Evolutionary conservation across 1,140 invertebrate genomes (phyloP).

Genomic region (Drosophila ficusphila): DNA sequence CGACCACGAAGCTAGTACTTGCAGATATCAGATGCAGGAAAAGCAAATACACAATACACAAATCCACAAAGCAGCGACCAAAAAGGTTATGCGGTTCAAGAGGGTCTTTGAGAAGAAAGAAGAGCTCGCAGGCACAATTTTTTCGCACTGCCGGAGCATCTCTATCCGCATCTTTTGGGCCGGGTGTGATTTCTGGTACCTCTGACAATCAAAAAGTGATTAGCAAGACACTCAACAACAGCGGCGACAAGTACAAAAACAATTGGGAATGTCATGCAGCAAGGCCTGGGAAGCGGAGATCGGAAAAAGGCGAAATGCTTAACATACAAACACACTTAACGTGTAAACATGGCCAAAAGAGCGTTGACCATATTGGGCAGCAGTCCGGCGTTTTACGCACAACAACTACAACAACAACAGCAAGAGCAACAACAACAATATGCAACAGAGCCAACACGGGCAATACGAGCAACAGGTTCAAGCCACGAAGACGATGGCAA

Average conservation of each 20-base stretch:
- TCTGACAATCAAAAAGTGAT: constrained; percentile 52
- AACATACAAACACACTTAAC: constrained; percentile 80
- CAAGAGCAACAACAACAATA: no score
- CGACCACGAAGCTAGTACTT: background rate
- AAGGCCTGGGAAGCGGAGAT: constrained; percentile 62
- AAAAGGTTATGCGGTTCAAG: constrained; percentile 13
- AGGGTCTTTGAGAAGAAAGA: background rate
- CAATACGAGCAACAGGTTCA: constrained; percentile 36
- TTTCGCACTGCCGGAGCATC: background rate
- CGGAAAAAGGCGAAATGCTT: constrained; percentile 40
- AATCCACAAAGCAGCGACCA: background rate
- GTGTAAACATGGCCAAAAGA: constrained; percentile 81
- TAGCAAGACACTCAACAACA: constrained; percentile 54
- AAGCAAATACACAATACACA: background rate
- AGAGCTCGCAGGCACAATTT: background rate
- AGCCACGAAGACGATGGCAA: constrained; percentile 40
- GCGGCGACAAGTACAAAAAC: constrained; percentile 31
- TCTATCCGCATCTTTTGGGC: constrained; percentile 14
- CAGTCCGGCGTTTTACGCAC: constrained; percentile 60
- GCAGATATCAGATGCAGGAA: constrained; percentile 51
- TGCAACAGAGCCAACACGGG: no score
- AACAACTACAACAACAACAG: constrained; percentile 23
- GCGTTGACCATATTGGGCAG: constrained; percentile 77
- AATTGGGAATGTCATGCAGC: constrained; percentile 43
- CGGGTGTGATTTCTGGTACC: constrained; percentile 37